These are phyloP conservation scores for Cebidichthys violaceus DNA, from an alignment of 2,113 vertebrate species.

Conservation along the genomic window DNA sequence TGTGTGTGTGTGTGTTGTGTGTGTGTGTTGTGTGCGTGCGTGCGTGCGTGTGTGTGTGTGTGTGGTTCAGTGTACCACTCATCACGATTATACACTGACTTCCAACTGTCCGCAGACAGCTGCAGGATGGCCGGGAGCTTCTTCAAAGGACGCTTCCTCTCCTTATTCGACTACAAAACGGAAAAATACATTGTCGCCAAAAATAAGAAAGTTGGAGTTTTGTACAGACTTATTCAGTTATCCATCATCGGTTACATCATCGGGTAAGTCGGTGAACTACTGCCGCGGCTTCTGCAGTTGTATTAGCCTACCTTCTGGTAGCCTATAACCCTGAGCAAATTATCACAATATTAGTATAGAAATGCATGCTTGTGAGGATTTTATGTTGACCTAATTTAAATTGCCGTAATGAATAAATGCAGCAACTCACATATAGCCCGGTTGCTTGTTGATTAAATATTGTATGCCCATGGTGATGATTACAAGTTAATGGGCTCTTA, in stretches of 20 bases:
- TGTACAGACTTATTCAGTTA: constrained; percentile 90
- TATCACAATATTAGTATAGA: background rate
- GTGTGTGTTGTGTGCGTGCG: background rate
- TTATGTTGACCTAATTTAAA: background rate
- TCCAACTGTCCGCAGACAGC: background rate
- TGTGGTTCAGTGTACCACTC: background rate
- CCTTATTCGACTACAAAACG: constrained; percentile 91
- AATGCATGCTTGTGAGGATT: background rate
- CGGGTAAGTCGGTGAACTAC: constrained; percentile 83
- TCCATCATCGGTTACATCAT: constrained; percentile 89
- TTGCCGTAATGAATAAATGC: background rate
- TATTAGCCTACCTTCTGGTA: no score
- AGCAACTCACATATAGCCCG: background rate
- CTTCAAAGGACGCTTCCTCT: constrained; percentile 75
- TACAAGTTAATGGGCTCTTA: background rate
- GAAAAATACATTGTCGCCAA: constrained; percentile 90
- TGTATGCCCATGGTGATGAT: background rate
- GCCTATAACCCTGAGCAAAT: background rate
- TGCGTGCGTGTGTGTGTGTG: background rate
- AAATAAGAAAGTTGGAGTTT: constrained; percentile 91
- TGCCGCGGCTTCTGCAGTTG: background rate
- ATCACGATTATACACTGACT: background rate
- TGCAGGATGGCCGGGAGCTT: constrained; percentile 83
- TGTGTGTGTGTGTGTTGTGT: background rate
- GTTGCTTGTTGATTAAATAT: background rate